These are phyloP conservation scores for Choloepus didactylus DNA, from an alignment of 2,797 vertebrate genomes.

Conservation along the genomic window DNA sequence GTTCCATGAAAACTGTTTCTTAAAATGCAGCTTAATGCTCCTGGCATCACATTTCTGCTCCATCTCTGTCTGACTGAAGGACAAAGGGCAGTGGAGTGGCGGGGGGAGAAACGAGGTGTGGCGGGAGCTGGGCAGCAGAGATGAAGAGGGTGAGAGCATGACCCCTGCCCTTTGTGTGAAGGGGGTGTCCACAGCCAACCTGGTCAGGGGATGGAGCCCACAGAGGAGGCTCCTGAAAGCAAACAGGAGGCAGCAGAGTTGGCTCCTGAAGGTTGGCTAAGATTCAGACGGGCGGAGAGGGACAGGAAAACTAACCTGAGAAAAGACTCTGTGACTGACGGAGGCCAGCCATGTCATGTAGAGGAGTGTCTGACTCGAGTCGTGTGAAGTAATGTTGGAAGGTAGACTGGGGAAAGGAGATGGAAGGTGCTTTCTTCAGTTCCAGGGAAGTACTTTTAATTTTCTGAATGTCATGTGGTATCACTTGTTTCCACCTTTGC, in stretches of 20 bases:
- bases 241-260: too few relatives aligned
- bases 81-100: neutral
- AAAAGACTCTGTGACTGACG: neutral
- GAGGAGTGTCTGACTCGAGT: neutral
- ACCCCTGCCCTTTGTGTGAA: neutral
- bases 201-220: neutral
- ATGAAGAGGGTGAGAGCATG: neutral
- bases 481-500: neutral
- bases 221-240: neutral
- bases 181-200: neutral
- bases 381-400: neutral
- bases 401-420: neutral
- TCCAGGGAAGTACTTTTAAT: neutral
- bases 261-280: neutral
- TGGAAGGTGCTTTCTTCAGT: neutral
- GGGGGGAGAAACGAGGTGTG: neutral
- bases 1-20: conserved; percentile 76
- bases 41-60: neutral
- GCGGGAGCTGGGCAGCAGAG: neutral
- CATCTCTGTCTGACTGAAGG: neutral
- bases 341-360: too few relatives aligned
- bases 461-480: neutral
- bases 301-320: neutral
- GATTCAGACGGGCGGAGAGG: neutral
- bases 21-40: conserved; percentile 45